Evolutionary conservation across 2,113 vertebrate species (phyloP).

Genomic region (Myiopsitta monachus): DNA sequence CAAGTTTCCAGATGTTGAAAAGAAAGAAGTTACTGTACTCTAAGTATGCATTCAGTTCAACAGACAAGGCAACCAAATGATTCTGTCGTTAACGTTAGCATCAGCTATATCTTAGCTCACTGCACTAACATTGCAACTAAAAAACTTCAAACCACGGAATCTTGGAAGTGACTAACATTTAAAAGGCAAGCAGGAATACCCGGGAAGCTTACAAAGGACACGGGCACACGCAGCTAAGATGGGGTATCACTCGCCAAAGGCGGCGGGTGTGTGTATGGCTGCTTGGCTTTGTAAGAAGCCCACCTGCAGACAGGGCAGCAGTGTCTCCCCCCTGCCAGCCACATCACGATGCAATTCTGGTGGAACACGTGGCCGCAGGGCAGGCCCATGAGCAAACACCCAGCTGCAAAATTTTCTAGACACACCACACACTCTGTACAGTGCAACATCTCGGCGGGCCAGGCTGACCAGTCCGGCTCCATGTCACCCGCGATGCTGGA

Average conservation of each 20-base stretch:
- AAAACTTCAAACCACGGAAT: conserved; percentile 81
- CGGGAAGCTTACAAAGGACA: conserved; percentile 72
- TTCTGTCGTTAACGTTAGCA: conserved; percentile 73
- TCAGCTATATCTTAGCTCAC: conserved; percentile 76
- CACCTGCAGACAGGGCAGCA: conserved; percentile 96
- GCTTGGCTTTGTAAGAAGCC: conserved; percentile 94
- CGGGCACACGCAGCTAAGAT: conserved; percentile 64
- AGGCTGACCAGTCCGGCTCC: conserved; percentile 83
- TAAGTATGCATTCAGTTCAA: conserved; percentile 73
- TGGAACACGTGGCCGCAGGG: conserved; percentile 96
- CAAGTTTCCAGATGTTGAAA: conserved; percentile 63
- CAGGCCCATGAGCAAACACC: conserved; percentile 89
- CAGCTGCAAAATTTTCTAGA: conserved; percentile 87
- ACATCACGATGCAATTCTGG: conserved; percentile 93
- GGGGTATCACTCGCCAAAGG: conserved; percentile 45
- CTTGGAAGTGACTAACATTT: conserved; percentile 81
- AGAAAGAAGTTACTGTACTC: conserved; percentile 55
- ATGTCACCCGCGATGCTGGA: conserved; percentile 1
- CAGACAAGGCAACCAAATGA: conserved; percentile 79
- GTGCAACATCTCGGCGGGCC: conserved; percentile 85
- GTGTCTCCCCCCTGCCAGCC: conserved; percentile 88
- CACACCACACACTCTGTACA: conserved; percentile 97
- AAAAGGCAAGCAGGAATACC: conserved; percentile 83
- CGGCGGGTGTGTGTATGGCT: conserved; percentile 71
- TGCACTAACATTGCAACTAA: conserved; percentile 81